phyloP scores from a whole-genome alignment of 2,797 vertebrate genomes.

The Syngnathus rostellatus region DNA sequence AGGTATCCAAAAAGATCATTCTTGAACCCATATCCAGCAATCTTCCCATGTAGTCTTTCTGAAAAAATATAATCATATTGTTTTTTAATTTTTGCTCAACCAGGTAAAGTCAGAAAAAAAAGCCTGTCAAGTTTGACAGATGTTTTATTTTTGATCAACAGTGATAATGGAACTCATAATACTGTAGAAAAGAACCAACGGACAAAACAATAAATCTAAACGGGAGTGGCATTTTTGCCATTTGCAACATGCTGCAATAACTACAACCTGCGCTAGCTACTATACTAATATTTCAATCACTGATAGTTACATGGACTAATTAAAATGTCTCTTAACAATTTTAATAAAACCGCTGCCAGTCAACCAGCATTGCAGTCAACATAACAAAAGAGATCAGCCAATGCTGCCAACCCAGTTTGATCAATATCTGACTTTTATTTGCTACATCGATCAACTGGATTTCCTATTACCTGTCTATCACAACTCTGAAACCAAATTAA shows the following conservation, averaged over 20 bases:
- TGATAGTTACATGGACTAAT: slow-evolving; percentile 5
- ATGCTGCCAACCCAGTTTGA: not conserved
- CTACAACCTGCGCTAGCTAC: not conserved
- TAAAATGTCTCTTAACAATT: slow-evolving; percentile 3
- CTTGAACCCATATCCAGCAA: no score
- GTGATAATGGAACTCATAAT: not conserved
- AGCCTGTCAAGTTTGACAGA: no score
- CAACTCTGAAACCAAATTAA: not conserved
- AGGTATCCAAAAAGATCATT: no score
- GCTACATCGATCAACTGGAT: not conserved
- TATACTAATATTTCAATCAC: not conserved
- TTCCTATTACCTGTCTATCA: not conserved
- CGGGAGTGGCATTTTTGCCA: not conserved
- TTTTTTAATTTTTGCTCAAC: no score
- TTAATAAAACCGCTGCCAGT: slow-evolving; percentile 6
- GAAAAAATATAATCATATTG: no score
- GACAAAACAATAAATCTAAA: not conserved
- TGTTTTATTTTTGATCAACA: not conserved
- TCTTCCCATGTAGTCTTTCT: no score
- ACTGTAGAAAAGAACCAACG: not conserved
- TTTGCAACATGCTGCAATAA: not conserved
- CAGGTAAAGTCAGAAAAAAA: no score
- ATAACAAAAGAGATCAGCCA: not conserved
- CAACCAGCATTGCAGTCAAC: not conserved
- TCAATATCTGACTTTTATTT: not conserved